These are phyloP conservation scores for Luperina nickerlii DNA, from an alignment of 2,888 invertebrate species.

Conservation along the genomic window DNA sequence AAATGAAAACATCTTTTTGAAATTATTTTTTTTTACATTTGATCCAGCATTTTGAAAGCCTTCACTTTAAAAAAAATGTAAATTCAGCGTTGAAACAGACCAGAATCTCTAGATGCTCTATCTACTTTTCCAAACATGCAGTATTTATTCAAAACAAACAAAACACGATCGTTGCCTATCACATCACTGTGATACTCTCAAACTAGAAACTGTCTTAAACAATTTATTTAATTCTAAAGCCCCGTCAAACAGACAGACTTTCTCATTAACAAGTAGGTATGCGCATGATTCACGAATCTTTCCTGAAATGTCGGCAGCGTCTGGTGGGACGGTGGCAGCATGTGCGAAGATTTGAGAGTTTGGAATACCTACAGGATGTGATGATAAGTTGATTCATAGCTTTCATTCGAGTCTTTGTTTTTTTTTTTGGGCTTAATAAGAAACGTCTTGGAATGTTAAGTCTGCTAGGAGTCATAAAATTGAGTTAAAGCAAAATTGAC, in stretches of 20 bases:
- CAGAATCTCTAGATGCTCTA: neutral
- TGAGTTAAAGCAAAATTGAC: neutral
- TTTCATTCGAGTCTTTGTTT: constrained; percentile 49
- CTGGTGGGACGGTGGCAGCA: constrained; percentile 72
- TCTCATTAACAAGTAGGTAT: constrained; percentile 48
- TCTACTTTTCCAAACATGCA: constrained; percentile 1
- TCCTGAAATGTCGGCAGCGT: constrained; percentile 69
- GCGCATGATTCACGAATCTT: constrained; percentile 77
- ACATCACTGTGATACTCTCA: neutral
- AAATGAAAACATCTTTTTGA: neutral
- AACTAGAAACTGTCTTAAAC: neutral
- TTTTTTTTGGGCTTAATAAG: constrained; percentile 35
- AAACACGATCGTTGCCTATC: neutral
- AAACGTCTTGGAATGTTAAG: constrained; percentile 31
- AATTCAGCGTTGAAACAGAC: neutral
- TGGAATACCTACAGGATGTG: constrained; percentile 77
- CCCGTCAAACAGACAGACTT: constrained; percentile 52
- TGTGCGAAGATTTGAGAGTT: constrained; percentile 71
- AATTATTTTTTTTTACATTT: neutral
- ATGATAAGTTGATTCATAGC: constrained; percentile 68
- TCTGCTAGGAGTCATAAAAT: neutral
- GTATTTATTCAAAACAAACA: constrained; percentile 19
- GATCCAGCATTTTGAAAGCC: neutral
- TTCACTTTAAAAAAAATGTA: neutral
- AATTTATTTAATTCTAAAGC: constrained; percentile 14